Conservation (phyloP, 2,113 vertebrate species). For the Telmatochromis sp. region DNA sequence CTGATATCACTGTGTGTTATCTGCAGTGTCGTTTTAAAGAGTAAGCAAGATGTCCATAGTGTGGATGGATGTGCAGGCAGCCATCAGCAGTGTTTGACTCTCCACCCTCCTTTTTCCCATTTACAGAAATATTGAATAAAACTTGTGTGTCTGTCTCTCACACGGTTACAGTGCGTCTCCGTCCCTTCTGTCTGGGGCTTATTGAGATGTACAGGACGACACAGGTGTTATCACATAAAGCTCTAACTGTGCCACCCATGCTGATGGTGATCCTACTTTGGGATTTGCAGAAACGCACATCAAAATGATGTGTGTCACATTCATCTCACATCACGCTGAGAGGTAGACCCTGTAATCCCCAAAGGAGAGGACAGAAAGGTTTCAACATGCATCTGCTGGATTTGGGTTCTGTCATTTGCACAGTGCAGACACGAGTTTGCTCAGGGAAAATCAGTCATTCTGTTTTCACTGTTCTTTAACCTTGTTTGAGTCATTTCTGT, state of each 20-base stretch:
- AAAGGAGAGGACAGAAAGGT: background rate
- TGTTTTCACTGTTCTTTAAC: background rate
- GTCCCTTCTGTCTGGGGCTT: background rate
- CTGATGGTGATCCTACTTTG: conserved; percentile 15
- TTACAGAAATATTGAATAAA: background rate
- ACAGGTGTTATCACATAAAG: conserved; percentile 18
- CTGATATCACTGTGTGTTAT: background rate
- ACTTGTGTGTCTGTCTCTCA: background rate
- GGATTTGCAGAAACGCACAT: background rate
- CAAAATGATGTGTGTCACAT: background rate
- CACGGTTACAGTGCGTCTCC: background rate
- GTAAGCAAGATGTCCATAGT: background rate
- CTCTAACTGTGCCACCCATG: background rate
- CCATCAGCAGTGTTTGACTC: background rate
- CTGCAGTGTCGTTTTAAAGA: background rate
- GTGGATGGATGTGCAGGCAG: background rate
- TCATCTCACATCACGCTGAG: background rate
- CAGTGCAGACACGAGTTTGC: background rate
- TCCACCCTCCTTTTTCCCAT: background rate
- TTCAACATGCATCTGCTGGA: conserved; percentile 1
- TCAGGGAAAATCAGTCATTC: background rate
- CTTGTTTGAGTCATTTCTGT: no score
- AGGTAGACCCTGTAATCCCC: conserved; percentile 1
- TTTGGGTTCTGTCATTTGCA: background rate
- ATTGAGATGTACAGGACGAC: conserved; percentile 39